phyloP scores from a whole-genome alignment of 1,140 invertebrate genomes.

The Macrotrachela quadricornifera region DNA sequence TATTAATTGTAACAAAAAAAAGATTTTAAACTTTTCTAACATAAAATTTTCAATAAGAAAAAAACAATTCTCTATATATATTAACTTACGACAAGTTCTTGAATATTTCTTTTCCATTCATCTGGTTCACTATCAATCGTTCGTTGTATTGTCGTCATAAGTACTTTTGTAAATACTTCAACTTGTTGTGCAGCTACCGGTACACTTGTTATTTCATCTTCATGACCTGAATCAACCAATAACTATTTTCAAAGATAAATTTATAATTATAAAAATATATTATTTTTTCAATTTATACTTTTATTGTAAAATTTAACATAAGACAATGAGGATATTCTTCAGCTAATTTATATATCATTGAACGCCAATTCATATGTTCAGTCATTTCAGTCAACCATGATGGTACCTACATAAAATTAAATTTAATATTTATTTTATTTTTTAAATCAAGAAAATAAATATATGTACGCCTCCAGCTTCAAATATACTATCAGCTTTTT shows the following conservation, averaged over 20 bases:
- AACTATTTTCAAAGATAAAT: conserved; percentile 36
- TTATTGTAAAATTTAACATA: conserved; percentile 96
- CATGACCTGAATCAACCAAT: conserved; percentile 93
- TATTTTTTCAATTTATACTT: conserved; percentile 35
- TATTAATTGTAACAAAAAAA: too few species aligned
- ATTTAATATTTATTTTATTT: too few species aligned
- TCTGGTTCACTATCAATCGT: too few species aligned
- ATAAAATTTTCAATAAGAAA: too few species aligned
- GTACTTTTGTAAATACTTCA: conserved; percentile 87
- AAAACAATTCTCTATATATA: too few species aligned
- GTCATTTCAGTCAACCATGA: conserved; percentile 96
- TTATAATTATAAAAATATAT: background rate
- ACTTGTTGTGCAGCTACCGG: conserved; percentile 98
- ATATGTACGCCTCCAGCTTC: conserved; percentile 60
- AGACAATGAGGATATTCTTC: conserved; percentile 95
- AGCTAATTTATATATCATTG: conserved; percentile 81
- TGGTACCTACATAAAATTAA: conserved; percentile 43
- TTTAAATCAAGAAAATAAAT: too few species aligned
- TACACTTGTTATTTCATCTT: conserved; percentile 98
- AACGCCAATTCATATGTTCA: conserved; percentile 87
- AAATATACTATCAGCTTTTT: conserved; percentile 95
- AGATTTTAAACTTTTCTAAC: too few species aligned
- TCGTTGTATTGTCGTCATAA: conserved; percentile 64
- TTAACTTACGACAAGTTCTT: too few species aligned
- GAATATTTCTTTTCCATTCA: too few species aligned